Percentiles rank a stretch among this genome's conserved stretches.
Conservation (phyloP, 2,797 vertebrate species). For the Bucorvus abyssinicus region DNA sequence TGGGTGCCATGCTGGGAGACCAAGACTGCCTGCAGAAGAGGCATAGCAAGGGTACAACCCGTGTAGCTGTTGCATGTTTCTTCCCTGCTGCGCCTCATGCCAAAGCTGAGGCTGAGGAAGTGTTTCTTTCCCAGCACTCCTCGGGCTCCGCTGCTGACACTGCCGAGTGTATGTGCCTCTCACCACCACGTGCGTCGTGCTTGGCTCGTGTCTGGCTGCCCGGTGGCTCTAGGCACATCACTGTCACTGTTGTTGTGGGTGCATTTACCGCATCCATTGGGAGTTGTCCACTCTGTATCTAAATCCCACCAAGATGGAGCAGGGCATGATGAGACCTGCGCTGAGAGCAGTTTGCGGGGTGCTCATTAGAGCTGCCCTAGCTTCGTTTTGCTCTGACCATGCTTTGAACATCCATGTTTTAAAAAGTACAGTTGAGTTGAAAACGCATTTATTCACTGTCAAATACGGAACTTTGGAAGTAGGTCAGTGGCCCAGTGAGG, state of each 20-base stretch:
- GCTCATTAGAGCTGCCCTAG: not conserved
- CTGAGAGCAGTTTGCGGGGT: not conserved
- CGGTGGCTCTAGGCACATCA: not conserved
- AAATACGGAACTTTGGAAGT: not conserved
- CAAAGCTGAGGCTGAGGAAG: not conserved
- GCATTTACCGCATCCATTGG: not conserved
- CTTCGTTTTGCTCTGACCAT: not conserved
- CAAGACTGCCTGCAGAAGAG: not conserved
- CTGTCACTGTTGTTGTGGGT: not conserved
- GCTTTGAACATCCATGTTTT: not conserved
- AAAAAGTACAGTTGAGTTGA: not conserved
- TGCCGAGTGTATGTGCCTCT: not conserved
- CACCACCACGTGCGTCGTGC: not conserved
- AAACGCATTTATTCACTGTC: slow-evolving; percentile 7
- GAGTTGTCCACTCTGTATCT: not conserved
- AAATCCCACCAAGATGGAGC: not conserved
- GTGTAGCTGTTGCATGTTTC: not conserved
- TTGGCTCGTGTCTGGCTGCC: not conserved
- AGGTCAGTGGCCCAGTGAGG: slow-evolving; percentile 51
- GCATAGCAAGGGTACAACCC: not conserved
- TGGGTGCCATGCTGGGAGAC: not conserved
- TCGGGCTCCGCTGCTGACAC: not conserved
- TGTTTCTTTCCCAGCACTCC: not conserved
- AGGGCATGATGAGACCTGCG: not conserved
- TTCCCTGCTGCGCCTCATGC: not conserved